Percentiles rank a stretch among this genome's conserved stretches.
Conservation (phyloP, 2,113 vertebrate genomes). For the Alces alces region DNA sequence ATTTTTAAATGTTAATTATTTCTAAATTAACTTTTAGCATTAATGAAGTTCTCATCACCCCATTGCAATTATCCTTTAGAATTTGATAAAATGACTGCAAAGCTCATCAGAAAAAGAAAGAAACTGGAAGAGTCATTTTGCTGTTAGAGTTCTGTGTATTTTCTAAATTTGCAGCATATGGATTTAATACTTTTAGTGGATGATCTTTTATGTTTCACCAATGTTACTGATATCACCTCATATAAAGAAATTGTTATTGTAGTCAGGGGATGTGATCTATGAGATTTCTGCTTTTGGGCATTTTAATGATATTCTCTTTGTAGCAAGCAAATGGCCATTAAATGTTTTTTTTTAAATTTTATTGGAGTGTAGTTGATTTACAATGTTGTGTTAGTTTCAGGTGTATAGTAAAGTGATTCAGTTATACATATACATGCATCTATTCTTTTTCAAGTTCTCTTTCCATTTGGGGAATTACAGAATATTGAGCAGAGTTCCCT, state of each 20-base stretch:
- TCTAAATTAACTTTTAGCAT: not conserved
- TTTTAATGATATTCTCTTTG: not conserved
- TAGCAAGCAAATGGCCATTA: not conserved
- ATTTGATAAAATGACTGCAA: not conserved
- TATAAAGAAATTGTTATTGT: not conserved
- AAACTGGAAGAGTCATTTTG: not conserved
- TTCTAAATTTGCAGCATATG: not conserved
- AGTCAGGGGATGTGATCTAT: not conserved
- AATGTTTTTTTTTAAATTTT: fast-evolving
- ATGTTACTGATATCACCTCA: not conserved
- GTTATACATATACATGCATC: not conserved
- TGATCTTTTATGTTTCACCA: not conserved
- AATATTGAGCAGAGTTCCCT: not conserved
- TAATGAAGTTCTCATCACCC: not conserved
- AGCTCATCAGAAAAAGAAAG: not conserved
- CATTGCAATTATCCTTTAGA: not conserved
- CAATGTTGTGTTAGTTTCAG: not conserved
- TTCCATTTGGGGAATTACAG: not conserved
- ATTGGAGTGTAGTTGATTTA: not conserved
- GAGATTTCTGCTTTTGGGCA: not conserved
- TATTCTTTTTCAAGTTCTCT: not conserved
- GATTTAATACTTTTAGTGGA: not conserved
- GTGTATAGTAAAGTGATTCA: not conserved
- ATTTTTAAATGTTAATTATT: not conserved
- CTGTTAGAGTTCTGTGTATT: not conserved